Conservation (phyloP, 2,888 invertebrate genomes). For the Syrista parreyssii region DNA sequence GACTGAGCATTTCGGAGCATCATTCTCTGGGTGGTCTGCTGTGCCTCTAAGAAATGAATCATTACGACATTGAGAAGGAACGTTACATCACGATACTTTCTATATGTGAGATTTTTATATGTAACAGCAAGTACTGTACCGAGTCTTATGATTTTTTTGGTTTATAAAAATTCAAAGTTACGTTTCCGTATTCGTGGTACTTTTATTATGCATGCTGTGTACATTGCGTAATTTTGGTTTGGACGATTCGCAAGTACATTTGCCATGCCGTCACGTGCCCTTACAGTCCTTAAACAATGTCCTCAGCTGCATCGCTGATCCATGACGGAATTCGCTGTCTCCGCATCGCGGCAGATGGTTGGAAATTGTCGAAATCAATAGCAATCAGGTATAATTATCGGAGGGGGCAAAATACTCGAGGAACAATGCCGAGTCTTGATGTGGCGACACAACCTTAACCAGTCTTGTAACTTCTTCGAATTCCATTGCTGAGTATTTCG, state of each 20-base stretch:
- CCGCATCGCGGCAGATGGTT: slow-evolving; percentile 26
- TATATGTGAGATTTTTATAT: background rate
- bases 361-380: slow-evolving; percentile 35
- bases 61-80: slow-evolving; percentile 22
- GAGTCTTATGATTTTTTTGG: background rate
- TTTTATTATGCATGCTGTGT: background rate
- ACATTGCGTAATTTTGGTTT: background rate
- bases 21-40: slow-evolving; percentile 59
- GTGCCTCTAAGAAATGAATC: slow-evolving; percentile 56
- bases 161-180: background rate
- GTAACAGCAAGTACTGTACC: background rate
- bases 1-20: slow-evolving; percentile 52
- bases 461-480: background rate
- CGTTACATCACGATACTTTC: background rate
- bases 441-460: background rate
- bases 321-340: slow-evolving; percentile 5
- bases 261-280: slow-evolving; percentile 32
- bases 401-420: background rate
- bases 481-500: background rate
- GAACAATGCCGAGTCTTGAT: background rate
- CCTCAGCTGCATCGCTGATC: slow-evolving; percentile 36
- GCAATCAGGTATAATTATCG: slow-evolving; percentile 37
- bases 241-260: slow-evolving; percentile 16
- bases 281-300: slow-evolving; percentile 25
- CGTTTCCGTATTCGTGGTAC: background rate